phyloP scores from a whole-genome alignment of 2,797 vertebrate species.

The Rallus crepitans region DNA sequence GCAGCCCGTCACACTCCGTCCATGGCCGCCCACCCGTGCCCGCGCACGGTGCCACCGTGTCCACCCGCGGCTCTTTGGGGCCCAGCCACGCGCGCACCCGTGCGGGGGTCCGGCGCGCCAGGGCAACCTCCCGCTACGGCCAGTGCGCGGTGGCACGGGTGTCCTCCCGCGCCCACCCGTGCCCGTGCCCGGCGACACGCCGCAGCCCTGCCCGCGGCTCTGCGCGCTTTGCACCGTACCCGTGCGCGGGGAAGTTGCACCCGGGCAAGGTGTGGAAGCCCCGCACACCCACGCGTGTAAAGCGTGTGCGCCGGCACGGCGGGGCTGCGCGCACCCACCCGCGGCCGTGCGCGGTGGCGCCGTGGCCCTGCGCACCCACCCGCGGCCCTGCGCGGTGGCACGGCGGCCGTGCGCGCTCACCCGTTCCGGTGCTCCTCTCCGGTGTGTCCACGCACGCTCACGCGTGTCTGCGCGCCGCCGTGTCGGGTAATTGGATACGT shows the following conservation, averaged over 20 bases:
- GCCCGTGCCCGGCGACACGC: not conserved
- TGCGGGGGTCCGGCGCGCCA: too few relatives aligned
- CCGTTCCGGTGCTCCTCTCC: not conserved
- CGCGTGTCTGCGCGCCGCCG: not conserved
- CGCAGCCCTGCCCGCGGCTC: too few relatives aligned
- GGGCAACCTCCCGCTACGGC: too few relatives aligned
- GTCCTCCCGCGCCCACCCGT: not conserved
- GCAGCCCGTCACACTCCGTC: not conserved
- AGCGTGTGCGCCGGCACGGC: too few relatives aligned
- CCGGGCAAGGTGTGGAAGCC: too few relatives aligned
- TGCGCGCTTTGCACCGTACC: too few relatives aligned
- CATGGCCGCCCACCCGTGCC: too few relatives aligned
- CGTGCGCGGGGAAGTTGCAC: too few relatives aligned
- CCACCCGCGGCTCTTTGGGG: too few relatives aligned
- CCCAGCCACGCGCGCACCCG: not conserved
- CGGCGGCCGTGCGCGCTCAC: not conserved
- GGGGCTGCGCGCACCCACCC: not conserved
- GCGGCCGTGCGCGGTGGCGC: accelerated
- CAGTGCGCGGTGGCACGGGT: too few relatives aligned
- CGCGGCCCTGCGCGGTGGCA: too few relatives aligned
- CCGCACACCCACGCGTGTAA: not conserved
- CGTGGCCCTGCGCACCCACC: too few relatives aligned
- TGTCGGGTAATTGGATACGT: not conserved
- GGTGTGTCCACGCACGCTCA: not conserved
- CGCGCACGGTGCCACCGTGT: not conserved